phyloP scores from a whole-genome alignment of 2,888 invertebrate species.

The Ditula angustiorana region DNA sequence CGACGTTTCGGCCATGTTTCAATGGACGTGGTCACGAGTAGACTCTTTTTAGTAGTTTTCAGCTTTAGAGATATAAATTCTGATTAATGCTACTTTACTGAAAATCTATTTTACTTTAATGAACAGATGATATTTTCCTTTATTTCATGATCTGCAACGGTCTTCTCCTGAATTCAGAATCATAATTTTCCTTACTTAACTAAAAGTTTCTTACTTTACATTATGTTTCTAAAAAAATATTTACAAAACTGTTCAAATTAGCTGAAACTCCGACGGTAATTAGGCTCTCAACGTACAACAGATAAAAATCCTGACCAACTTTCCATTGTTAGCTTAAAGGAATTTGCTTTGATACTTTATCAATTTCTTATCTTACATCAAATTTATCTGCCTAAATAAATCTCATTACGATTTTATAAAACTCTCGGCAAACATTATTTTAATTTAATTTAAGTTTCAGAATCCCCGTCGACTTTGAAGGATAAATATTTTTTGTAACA shows the following conservation, averaged over 20 bases:
- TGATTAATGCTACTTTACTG: no score
- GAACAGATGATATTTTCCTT: no score
- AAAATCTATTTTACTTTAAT: no score
- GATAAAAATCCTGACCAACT: conserved; percentile 35
- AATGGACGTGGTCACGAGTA: no score
- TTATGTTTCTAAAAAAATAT: conserved; percentile 13
- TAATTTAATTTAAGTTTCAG: conserved; percentile 34
- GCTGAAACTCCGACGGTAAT: conserved; percentile 23
- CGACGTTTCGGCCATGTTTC: no score
- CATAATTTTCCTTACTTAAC: not conserved
- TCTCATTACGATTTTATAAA: conserved; percentile 13
- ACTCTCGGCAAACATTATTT: conserved; percentile 26
- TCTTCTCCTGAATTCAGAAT: not conserved
- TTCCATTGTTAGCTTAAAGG: conserved; percentile 28
- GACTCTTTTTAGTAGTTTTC: no score
- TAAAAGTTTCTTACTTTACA: not conserved
- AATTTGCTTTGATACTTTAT: conserved; percentile 28
- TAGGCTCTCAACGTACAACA: conserved; percentile 21
- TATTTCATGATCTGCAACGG: no score
- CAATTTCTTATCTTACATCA: conserved; percentile 19
- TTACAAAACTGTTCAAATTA: conserved; percentile 29
- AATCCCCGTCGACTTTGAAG: conserved; percentile 33
- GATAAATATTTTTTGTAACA: conserved; percentile 34
- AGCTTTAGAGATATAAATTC: no score
- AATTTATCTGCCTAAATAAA: conserved; percentile 25